Conservation (phyloP, 2,113 vertebrate species). For the Pseudopipra pipra region DNA sequence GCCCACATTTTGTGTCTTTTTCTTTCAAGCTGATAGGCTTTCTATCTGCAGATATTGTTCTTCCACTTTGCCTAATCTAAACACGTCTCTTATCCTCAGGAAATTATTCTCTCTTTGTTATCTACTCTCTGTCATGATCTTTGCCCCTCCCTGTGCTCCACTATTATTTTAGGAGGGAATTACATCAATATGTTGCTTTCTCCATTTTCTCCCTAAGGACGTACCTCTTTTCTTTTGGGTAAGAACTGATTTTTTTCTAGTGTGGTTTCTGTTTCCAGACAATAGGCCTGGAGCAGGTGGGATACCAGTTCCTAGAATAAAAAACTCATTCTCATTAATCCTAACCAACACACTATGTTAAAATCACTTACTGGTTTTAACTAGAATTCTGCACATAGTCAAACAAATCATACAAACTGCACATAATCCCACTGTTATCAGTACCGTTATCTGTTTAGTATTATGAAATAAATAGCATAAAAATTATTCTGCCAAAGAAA, state of each 20-base stretch:
- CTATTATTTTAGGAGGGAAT: not conserved
- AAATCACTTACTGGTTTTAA: not conserved
- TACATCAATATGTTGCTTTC: not conserved
- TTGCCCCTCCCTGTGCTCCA: not conserved
- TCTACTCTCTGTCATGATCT: not conserved
- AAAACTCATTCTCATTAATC: not conserved
- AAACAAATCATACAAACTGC: not conserved
- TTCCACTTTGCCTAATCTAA: not conserved
- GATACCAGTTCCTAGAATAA: not conserved
- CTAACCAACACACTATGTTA: not conserved
- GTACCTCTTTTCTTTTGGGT: not conserved
- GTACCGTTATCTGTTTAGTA: not conserved
- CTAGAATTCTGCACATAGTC: not conserved
- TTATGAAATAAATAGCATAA: not conserved
- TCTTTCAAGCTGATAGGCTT: not conserved
- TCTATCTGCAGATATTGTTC: not conserved
- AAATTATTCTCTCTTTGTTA: not conserved
- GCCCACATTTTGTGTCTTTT: not conserved
- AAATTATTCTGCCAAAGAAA: not conserved
- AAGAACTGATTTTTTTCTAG: not conserved
- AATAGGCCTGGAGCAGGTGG: not conserved
- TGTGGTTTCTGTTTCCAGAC: not conserved
- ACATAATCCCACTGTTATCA: not conserved
- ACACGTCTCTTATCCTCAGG: not conserved
- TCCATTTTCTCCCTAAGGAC: not conserved